Evolutionary conservation across 2,113 vertebrate genomes (phyloP).

Genomic region (Hippocampus zosterae): DNA sequence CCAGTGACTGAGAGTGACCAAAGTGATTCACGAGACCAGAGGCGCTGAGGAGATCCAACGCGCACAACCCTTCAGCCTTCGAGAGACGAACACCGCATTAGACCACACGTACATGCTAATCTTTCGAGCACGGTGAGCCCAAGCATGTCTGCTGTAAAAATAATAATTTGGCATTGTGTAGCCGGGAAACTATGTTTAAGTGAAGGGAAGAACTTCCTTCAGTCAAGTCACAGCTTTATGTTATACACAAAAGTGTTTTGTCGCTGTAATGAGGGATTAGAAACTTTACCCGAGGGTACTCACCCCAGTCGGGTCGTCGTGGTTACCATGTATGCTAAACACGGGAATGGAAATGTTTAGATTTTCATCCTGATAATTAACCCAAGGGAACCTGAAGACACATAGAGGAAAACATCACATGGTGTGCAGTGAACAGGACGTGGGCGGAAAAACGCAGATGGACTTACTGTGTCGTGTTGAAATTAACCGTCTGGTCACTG

Average conservation of each 20-base stretch:
- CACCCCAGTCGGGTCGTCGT: slow-evolving; percentile 98
- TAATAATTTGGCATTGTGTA: not conserved
- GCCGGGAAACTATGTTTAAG: not conserved
- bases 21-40: slow-evolving; percentile 95
- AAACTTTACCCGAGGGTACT: slow-evolving; percentile 36
- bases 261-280: not conserved
- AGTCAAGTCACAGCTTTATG: not conserved
- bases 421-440: not conserved
- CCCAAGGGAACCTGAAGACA: slow-evolving; percentile 89
- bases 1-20: slow-evolving; percentile 86
- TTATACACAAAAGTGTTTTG: not conserved
- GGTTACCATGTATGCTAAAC: slow-evolving; percentile 98
- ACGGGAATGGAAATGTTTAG: slow-evolving; percentile 93
- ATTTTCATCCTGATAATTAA: slow-evolving; percentile 94
- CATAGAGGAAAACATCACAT: slow-evolving; percentile 5
- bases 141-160: not conserved
- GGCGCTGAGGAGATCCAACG: slow-evolving; percentile 89
- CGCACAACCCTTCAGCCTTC: slow-evolving; percentile 89
- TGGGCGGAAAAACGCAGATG: not conserved
- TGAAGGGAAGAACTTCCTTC: not conserved
- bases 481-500: slow-evolving; percentile 94
- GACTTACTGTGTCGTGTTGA: slow-evolving; percentile 88
- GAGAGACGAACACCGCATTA: slow-evolving; percentile 13
- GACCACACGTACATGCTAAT: not conserved
- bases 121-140: not conserved